Conservation (phyloP, 2,888 invertebrate species). For the Leptinotarsa tumamoca region DNA sequence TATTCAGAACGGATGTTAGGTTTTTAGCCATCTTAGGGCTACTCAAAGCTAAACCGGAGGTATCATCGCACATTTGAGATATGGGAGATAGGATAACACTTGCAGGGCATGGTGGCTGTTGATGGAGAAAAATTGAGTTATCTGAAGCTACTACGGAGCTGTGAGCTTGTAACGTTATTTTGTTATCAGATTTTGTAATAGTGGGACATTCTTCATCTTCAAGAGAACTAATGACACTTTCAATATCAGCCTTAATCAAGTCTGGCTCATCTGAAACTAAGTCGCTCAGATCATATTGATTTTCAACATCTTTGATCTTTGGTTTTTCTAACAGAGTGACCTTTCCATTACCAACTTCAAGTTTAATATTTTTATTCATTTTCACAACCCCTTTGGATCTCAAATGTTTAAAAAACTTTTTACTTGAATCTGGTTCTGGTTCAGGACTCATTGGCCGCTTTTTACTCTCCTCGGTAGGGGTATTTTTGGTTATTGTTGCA, state of each 20-base stretch:
- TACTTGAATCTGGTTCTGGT: conserved; percentile 50
- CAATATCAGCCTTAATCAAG: conserved; percentile 43
- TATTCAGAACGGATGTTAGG: conserved; percentile 53
- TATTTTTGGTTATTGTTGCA: conserved; percentile 18
- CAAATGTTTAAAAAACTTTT: conserved; percentile 67
- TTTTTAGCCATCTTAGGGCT: conserved; percentile 66
- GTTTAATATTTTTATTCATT: conserved; percentile 63
- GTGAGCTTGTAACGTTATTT: conserved; percentile 50
- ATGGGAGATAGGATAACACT: conserved; percentile 66
- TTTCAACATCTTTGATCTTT: conserved; percentile 29
- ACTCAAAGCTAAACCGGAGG: conserved; percentile 66
- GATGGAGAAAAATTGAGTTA: conserved; percentile 55
- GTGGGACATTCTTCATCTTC: conserved; percentile 49
- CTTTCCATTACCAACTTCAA: conserved; percentile 61
- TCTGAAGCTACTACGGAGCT: conserved; percentile 53
- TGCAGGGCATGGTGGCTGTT: conserved; percentile 42
- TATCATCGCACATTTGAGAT: conserved; percentile 68
- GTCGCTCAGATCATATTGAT: conserved; percentile 61
- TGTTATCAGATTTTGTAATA: conserved; percentile 29
- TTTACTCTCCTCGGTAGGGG: conserved; percentile 30
- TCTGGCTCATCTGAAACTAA: conserved; percentile 57
- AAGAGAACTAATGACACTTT: conserved; percentile 61
- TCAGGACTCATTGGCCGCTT: conserved; percentile 35
- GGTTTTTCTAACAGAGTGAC: conserved; percentile 51
- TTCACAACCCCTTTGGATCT: conserved; percentile 60